A percentile compares a stretch with the other conserved stretches of the same genome.
Conservation (phyloP, 2,113 vertebrate genomes). For the Gopherus evgoodei region DNA sequence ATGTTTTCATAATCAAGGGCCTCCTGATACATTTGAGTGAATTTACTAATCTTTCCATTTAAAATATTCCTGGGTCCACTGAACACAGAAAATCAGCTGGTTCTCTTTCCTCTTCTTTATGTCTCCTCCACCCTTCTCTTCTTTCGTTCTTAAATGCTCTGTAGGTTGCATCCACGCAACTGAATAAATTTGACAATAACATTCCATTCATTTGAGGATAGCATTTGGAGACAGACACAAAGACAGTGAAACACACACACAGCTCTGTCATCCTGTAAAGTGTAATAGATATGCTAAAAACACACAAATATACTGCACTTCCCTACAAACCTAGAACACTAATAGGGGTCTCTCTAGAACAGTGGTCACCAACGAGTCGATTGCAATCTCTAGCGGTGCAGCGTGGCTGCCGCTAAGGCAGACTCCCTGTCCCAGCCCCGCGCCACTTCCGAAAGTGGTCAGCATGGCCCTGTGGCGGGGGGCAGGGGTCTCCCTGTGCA, state of each 20-base stretch:
- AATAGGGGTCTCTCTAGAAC: not conserved
- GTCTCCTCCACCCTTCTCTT: not conserved
- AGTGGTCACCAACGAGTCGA: too few species aligned
- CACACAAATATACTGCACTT: not conserved
- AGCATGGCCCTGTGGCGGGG: too few species aligned
- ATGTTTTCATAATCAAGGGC: fast-evolving
- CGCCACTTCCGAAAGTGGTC: too few species aligned
- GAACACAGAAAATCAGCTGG: not conserved
- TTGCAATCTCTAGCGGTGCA: too few species aligned
- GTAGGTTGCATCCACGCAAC: not conserved
- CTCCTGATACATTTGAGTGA: not conserved
- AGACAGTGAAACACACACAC: not conserved
- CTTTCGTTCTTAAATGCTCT: not conserved
- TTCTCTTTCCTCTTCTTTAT: not conserved
- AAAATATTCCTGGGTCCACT: constrained; percentile 12
- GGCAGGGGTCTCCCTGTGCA: too few species aligned
- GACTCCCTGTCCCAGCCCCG: too few species aligned
- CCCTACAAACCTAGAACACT: not conserved
- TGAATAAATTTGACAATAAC: fast-evolving
- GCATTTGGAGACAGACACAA: not conserved
- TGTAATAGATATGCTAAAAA: fast-evolving
- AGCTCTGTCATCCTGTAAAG: not conserved
- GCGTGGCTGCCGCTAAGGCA: too few species aligned
- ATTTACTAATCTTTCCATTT: not conserved
- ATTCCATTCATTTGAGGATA: not conserved